Conservation (phyloP, 2,113 vertebrate species). For the Hemiscyllium ocellatum region DNA sequence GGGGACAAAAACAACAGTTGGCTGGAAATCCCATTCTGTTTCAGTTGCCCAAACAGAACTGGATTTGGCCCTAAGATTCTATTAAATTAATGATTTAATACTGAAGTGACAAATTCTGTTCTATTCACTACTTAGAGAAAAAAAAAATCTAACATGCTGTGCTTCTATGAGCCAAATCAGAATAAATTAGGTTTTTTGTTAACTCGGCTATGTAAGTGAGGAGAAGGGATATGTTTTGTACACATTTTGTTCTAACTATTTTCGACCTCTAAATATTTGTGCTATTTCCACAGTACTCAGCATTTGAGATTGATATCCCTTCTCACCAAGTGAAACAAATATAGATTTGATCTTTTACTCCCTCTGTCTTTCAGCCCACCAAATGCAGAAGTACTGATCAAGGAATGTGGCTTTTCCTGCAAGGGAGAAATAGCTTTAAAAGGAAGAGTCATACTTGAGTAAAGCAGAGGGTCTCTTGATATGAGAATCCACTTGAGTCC, state of each 20-base stretch:
- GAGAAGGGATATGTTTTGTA: too few species aligned
- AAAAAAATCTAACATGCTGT: neutral
- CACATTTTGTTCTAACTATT: too few species aligned
- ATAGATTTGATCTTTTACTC: too few species aligned
- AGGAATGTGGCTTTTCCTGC: too few species aligned
- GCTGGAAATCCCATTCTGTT: neutral
- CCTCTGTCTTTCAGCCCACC: too few species aligned
- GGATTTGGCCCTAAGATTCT: neutral
- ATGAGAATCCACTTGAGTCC: neutral
- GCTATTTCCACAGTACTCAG: too few species aligned
- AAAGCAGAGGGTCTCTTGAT: neutral
- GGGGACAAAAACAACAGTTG: neutral
- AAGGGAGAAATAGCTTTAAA: too few species aligned
- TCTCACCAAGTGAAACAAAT: too few species aligned
- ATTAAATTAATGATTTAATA: neutral
- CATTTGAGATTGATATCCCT: too few species aligned
- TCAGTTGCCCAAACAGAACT: neutral
- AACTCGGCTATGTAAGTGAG: neutral
- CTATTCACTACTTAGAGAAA: neutral
- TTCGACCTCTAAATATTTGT: too few species aligned
- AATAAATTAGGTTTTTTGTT: neutral
- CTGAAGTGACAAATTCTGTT: neutral
- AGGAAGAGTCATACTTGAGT: neutral
- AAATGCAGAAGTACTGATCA: too few species aligned
- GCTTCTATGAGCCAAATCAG: neutral